phyloP scores from a whole-genome alignment of 2,797 vertebrate species.

The Silurus lanzhouensis region DNA sequence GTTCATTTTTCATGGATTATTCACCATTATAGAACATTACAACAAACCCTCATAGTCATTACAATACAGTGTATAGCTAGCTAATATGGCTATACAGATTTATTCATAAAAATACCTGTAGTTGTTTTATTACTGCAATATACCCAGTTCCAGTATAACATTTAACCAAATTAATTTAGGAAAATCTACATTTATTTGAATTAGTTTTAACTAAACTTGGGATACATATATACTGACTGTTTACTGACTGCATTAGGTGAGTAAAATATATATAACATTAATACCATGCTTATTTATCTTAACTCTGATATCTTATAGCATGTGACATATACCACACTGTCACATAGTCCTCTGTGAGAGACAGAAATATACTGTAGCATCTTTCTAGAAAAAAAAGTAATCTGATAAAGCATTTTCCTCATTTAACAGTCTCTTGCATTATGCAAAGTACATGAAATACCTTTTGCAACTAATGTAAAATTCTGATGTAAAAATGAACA shows the following conservation, averaged over 20 bases:
- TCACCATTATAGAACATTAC: neutral
- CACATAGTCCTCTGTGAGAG: neutral
- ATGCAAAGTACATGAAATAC: neutral
- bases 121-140: slow-evolving; percentile 4
- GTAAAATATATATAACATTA: too few relatives aligned
- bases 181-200: neutral
- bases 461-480: too few relatives aligned
- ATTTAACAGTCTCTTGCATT: neutral
- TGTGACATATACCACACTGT: neutral
- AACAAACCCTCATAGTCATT: too few relatives aligned
- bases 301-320: neutral
- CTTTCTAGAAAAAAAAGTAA: neutral
- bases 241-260: neutral
- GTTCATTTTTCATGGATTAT: neutral
- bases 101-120: neutral
- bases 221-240: neutral
- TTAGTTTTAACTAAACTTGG: neutral
- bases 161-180: neutral
- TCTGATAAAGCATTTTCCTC: neutral
- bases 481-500: too few relatives aligned
- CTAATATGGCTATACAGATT: neutral
- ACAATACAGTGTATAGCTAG: neutral
- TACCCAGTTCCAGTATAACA: neutral
- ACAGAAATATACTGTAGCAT: neutral
- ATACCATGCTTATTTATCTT: neutral